Evolutionary conservation across 2,888 invertebrate genomes (phyloP).

Genomic region (Hydrotaea diabolus): DNA sequence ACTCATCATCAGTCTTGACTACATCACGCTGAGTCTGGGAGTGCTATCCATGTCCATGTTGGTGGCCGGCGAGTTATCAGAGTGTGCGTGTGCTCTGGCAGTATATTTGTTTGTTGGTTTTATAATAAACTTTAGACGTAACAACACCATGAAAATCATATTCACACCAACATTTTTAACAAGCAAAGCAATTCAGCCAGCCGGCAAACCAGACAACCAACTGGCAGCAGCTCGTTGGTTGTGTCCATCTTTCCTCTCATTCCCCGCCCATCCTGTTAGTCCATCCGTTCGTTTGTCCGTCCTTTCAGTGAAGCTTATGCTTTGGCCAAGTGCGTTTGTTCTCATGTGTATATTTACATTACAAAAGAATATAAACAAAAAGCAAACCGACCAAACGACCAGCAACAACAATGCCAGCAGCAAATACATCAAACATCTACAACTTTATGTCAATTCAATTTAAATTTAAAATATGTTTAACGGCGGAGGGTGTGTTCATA

Average conservation of each 20-base stretch:
- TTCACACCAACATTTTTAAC: conserved; percentile 49
- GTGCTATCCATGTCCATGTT: background rate
- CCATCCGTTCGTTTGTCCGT: background rate
- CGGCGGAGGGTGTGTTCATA: background rate
- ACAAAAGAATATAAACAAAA: conserved; percentile 48
- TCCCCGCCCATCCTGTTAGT: background rate
- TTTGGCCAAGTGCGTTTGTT: conserved; percentile 39
- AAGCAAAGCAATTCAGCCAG: conserved; percentile 43
- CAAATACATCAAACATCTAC: conserved; percentile 13
- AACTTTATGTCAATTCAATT: conserved; percentile 52
- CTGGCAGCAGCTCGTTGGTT: conserved; percentile 1
- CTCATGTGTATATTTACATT: conserved; percentile 45
- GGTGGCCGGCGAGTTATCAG: background rate
- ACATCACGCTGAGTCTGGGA: conserved; percentile 25
- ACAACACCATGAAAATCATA: conserved; percentile 56
- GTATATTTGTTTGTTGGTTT: conserved; percentile 49
- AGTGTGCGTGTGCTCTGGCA: background rate
- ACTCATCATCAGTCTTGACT: conserved; percentile 29
- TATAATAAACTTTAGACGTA: conserved; percentile 53
- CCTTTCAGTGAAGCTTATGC: background rate
- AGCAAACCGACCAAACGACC: background rate
- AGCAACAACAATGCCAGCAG: background rate
- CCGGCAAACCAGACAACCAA: conserved; percentile 41
- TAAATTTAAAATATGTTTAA: conserved; percentile 48
- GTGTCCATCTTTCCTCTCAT: background rate